Conservation (phyloP, 1,140 invertebrate species). For the Nymphalis io region DNA sequence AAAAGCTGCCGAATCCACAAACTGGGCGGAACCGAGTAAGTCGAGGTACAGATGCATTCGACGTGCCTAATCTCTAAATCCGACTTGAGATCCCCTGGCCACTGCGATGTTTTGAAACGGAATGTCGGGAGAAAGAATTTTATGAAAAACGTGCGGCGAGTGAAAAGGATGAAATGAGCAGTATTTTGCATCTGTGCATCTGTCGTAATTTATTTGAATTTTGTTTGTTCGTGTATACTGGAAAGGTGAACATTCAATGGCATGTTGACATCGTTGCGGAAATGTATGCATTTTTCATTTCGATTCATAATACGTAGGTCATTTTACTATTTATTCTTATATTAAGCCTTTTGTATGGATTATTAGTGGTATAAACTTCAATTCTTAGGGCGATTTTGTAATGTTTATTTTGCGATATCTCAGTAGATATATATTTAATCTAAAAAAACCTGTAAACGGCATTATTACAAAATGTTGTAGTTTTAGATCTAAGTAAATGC, state of each 20-base stretch:
- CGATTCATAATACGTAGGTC: not conserved
- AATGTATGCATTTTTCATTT: not conserved
- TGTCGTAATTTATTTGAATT: slow-evolving; percentile 17
- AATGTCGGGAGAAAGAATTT: slow-evolving; percentile 39
- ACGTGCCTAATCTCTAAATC: slow-evolving; percentile 66
- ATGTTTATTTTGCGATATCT: no score
- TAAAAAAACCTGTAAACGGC: no score
- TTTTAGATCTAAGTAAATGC: no score
- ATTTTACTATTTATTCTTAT: no score
- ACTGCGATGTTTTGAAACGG: slow-evolving; percentile 39
- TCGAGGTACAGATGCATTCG: slow-evolving; percentile 56
- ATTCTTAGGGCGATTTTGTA: no score
- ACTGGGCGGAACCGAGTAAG: slow-evolving; percentile 28
- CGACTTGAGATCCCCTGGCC: slow-evolving; percentile 44
- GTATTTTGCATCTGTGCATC: slow-evolving; percentile 13
- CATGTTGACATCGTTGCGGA: not conserved
- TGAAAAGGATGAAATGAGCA: slow-evolving; percentile 21
- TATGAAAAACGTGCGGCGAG: slow-evolving; percentile 39
- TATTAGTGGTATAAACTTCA: no score
- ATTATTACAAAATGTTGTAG: no score
- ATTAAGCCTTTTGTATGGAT: no score
- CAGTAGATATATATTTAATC: no score
- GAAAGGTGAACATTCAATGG: slow-evolving; percentile 1
- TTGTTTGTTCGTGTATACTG: not conserved
- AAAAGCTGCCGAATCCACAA: slow-evolving; percentile 19